A percentile compares a stretch with the other conserved stretches of the same genome.
Conservation (phyloP, 2,888 invertebrate species). For the Hirtodrosophila duncani region DNA sequence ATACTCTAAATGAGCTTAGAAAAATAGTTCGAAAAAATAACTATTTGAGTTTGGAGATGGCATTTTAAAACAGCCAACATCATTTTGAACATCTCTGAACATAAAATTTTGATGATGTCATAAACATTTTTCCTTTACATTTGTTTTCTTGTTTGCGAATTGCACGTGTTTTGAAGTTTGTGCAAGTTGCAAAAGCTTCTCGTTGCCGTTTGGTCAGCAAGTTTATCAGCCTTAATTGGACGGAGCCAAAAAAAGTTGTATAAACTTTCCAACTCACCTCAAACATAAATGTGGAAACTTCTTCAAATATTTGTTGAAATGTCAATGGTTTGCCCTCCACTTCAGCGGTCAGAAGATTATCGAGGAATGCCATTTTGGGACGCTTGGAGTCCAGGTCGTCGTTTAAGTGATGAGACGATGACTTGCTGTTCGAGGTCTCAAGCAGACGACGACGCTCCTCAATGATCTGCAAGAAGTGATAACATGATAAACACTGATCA, state of each 20-base stretch:
- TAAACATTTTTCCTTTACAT: no score
- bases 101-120: no score
- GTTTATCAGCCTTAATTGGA: constrained; percentile 2
- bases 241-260: not conserved
- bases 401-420: no score
- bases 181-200: not conserved
- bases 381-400: constrained; percentile 24
- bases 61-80: no score
- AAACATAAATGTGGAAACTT: constrained; percentile 71
- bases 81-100: no score
- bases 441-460: constrained; percentile 37
- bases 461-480: constrained; percentile 32
- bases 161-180: no score
- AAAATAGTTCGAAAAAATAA: no score
- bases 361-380: constrained; percentile 67
- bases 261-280: constrained; percentile 57
- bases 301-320: constrained; percentile 64
- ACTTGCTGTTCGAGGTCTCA: constrained; percentile 4
- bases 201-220: not conserved
- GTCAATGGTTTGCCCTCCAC: constrained; percentile 57
- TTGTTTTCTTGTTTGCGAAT: no score
- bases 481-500: no score
- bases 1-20: no score
- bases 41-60: no score
- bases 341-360: constrained; percentile 61